Evolutionary conservation across 2,888 invertebrate species (phyloP).

Genomic region (Calliopum simillimum): DNA sequence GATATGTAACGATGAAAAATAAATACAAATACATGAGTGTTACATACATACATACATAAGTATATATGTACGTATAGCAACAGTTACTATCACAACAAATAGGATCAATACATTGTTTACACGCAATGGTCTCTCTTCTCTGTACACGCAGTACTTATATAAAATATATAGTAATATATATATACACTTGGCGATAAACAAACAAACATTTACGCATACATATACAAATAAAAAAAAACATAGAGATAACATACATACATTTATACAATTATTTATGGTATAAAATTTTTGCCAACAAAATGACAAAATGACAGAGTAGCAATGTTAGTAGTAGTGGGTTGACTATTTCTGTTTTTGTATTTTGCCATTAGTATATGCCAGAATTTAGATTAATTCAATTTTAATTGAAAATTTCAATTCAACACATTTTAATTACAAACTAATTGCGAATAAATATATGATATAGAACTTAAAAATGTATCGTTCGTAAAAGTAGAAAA

Average conservation of each 20-base stretch:
- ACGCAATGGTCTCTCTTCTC: conserved; percentile 4
- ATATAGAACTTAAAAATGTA: too few species aligned
- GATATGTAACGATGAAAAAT: background rate
- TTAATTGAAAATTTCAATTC: conserved; percentile 34
- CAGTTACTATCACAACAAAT: conserved; percentile 21
- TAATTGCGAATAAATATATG: background rate
- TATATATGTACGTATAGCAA: background rate
- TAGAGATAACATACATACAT: conserved; percentile 4
- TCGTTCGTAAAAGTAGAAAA: too few species aligned
- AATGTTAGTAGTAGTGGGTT: too few species aligned
- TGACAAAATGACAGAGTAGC: too few species aligned
- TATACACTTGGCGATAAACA: background rate
- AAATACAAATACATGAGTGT: too few species aligned
- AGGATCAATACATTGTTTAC: conserved; percentile 20
- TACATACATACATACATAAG: too few species aligned
- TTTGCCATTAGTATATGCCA: too few species aligned
- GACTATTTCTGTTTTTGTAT: too few species aligned
- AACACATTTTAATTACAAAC: conserved; percentile 29
- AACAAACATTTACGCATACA: conserved; percentile 1
- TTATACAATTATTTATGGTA: conserved; percentile 26
- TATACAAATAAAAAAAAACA: conserved; percentile 13
- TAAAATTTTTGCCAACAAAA: conserved; percentile 20
- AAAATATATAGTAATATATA: background rate
- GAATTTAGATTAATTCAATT: conserved; percentile 21
- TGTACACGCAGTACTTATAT: background rate